Conservation (phyloP, 2,888 invertebrate genomes). For the Drosophila putrida region DNA sequence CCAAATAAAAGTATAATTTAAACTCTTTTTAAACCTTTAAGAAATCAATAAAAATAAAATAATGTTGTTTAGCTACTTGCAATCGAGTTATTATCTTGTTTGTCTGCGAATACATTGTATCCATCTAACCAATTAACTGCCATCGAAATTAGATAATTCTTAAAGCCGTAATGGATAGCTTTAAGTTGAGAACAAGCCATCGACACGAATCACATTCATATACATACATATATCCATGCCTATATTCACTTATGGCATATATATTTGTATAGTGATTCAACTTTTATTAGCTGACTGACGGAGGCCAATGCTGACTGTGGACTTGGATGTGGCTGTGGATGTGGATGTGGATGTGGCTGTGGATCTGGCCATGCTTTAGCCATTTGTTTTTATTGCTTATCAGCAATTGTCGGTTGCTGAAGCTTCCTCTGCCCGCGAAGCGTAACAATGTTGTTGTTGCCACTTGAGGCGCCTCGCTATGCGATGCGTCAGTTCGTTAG, state of each 20-base stretch:
- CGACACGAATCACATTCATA: constrained; percentile 35
- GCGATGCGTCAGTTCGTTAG: constrained; percentile 72
- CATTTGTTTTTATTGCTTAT: constrained; percentile 78
- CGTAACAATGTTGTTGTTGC: constrained; percentile 66
- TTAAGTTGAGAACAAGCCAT: constrained; percentile 60
- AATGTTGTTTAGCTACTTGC: constrained; percentile 13
- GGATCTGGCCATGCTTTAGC: constrained; percentile 49
- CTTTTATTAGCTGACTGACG: constrained; percentile 46
- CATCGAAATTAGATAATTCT: constrained; percentile 64
- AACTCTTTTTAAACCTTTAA: not conserved
- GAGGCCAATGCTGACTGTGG: constrained; percentile 19
- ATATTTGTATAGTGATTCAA: constrained; percentile 10
- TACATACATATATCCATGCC: constrained; percentile 5
- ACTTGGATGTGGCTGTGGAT: constrained; percentile 8
- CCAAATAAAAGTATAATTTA: not conserved
- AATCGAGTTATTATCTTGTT: constrained; percentile 26
- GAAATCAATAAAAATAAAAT: constrained; percentile 9
- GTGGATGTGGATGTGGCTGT: constrained; percentile 1
- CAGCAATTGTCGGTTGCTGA: constrained; percentile 60
- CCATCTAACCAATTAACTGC: constrained; percentile 55
- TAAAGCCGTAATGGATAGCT: constrained; percentile 54
- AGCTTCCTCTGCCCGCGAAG: constrained; percentile 38
- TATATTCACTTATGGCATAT: not conserved
- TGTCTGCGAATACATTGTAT: constrained; percentile 45
- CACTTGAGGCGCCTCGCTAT: constrained; percentile 24